Evolutionary conservation across 2,113 vertebrate genomes (phyloP).

Genomic region (Oxygymnocypris stewartii): DNA sequence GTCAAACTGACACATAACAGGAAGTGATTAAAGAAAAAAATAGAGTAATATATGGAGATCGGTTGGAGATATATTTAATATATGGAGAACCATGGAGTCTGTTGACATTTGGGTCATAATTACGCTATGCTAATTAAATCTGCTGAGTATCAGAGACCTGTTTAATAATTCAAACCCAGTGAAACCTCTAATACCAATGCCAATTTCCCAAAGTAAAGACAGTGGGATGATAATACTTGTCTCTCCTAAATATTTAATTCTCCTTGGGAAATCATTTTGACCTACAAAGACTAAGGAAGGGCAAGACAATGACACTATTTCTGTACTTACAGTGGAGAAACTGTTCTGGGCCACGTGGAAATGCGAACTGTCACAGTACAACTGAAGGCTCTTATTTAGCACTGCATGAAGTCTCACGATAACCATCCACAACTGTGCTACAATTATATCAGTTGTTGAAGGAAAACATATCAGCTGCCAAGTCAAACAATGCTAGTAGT

Average conservation of each 20-base stretch:
- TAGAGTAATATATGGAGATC: constrained; percentile 27
- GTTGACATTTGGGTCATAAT: constrained; percentile 47
- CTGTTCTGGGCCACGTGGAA: neutral
- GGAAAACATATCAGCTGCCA: constrained; percentile 13
- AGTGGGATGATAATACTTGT: constrained; percentile 49
- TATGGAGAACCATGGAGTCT: constrained; percentile 29
- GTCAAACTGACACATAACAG: constrained; percentile 21
- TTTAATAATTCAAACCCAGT: constrained; percentile 58
- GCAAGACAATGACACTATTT: constrained; percentile 21
- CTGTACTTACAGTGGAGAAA: constrained; percentile 17
- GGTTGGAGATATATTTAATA: constrained; percentile 23
- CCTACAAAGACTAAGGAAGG: constrained; percentile 44
- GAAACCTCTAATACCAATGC: constrained; percentile 49
- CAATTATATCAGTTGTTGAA: constrained; percentile 25
- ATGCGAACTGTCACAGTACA: neutral
- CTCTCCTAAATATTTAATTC: constrained; percentile 56
- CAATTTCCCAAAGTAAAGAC: constrained; percentile 58
- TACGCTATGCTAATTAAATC: constrained; percentile 49
- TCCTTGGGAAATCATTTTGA: constrained; percentile 55
- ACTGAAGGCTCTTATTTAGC: constrained; percentile 10
- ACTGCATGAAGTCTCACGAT: constrained; percentile 7
- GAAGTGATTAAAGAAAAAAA: constrained; percentile 23
- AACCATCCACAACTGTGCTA: neutral
- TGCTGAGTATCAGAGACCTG: constrained; percentile 43
- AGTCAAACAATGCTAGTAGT: neutral